A percentile compares a stretch with the other conserved stretches of the same genome.
These are phyloP conservation scores for Halcyon smyrnensis DNA, from an alignment of 2,797 vertebrate species.

Conservation along the genomic window DNA sequence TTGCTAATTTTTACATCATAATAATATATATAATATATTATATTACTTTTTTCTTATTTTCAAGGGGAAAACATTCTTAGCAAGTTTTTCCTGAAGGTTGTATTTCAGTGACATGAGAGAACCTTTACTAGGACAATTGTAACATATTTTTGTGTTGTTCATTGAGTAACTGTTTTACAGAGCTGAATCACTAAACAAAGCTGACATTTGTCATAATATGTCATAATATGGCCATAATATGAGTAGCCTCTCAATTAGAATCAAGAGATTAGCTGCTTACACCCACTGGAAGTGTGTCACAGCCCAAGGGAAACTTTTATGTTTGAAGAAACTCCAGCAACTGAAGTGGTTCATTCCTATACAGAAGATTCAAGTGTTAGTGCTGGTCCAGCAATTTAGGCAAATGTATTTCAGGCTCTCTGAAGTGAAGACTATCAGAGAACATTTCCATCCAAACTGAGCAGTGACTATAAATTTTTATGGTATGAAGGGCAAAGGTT, in stretches of 20 bases:
- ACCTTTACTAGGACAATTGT: rapidly evolving
- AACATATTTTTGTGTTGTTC: background rate
- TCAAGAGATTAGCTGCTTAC: background rate
- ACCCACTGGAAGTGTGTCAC: background rate
- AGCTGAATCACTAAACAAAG: background rate
- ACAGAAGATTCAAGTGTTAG: background rate
- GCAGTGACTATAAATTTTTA: background rate
- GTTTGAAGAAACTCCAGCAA: background rate
- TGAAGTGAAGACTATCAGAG: background rate
- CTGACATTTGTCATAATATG: background rate
- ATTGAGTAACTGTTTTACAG: background rate
- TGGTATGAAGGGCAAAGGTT: background rate
- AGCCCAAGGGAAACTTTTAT: background rate
- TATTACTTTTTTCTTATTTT: background rate
- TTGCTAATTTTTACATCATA: background rate
- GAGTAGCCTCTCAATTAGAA: background rate
- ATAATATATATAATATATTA: too few relatives aligned
- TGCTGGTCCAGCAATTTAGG: background rate
- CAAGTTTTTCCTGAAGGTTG: background rate
- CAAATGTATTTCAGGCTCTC: background rate
- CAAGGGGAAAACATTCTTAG: background rate
- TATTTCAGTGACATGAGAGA: background rate
- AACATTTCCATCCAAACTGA: background rate
- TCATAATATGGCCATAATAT: background rate
- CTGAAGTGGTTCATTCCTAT: background rate